These are phyloP conservation scores for Pagrus major DNA, from an alignment of 2,113 vertebrate species.

Conservation along the genomic window DNA sequence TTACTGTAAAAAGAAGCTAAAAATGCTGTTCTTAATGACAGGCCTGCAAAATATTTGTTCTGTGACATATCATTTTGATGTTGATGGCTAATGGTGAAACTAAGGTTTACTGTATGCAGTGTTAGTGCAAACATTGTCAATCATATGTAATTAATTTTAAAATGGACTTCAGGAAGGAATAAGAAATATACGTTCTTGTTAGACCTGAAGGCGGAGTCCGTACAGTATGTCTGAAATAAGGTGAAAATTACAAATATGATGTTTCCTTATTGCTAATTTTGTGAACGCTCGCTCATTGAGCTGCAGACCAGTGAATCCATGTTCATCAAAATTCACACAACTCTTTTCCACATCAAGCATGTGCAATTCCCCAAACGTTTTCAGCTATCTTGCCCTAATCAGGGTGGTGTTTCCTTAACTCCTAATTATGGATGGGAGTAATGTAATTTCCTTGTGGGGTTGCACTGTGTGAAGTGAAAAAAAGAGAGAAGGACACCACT, in stretches of 20 bases:
- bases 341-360: not conserved
- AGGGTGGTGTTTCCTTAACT: constrained; percentile 39
- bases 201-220: no score
- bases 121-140: no score
- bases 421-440: constrained; percentile 29
- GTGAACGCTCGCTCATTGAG: no score
- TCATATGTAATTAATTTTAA: not conserved
- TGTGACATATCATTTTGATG: not conserved
- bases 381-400: constrained; percentile 31
- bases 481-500: not conserved
- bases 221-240: not conserved
- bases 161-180: not conserved
- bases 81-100: no score
- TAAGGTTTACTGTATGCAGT: no score
- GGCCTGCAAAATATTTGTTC: no score
- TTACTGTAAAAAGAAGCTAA: not conserved
- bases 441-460: constrained; percentile 31
- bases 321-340: not conserved
- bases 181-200: not conserved
- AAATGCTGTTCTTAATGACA: no score
- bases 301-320: not conserved
- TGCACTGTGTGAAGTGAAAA: not conserved
- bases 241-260: not conserved
- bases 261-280: not conserved
- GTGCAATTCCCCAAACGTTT: not conserved